Evolutionary conservation across 2,888 invertebrate species (phyloP), one percentile per base, ranked within the genome.

Genomic region (Cryptops parisi): DNA sequence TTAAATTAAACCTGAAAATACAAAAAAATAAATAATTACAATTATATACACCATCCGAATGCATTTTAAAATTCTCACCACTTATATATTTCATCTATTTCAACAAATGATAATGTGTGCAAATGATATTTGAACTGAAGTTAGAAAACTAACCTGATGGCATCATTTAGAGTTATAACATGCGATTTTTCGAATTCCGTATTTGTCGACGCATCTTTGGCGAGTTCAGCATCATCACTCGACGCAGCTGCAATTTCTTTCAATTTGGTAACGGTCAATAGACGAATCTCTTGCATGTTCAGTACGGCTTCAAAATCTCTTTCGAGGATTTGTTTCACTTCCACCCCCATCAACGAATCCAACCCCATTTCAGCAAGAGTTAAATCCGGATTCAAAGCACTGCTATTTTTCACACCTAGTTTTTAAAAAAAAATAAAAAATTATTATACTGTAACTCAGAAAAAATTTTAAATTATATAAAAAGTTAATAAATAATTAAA

Each of bases 271-370:
- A 93, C 83, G 0, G 87, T 89, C 45, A 93, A 73, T 50, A 74
- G 77, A 58, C 94, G 78, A 63, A 96, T 90, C 71, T 94, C 93
- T 69, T 88, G 87, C 61, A 91, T 86, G 57, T 85, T 83, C 57
- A 97, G 74, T 22, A 87, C 81, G 55, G 96, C 72, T 69, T 97
- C 94, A 72, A 84, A 93, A 64, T 85, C 87, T 54, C 93, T 77
- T 69, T 94, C 94, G 52, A 96, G 72, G 0, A 88, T 87, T 72
- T 94, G 94, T 69, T 96, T 96, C 65, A 98, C 91, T 76, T 98
- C 98, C 1, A 97, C 93, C 45, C 94, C 94, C 97, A 97, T 97
- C 60, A 98, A 73, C 1, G 96, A 96, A 68, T 98, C 97, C 82
- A 98, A 88, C 57, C 97, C 97, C 40, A 98, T 77, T 69, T 98